Evolutionary conservation across 2,113 vertebrate genomes (phyloP), one percentile per base, ranked within the genome.

Genomic region (Capricornis sumatraensis): DNA sequence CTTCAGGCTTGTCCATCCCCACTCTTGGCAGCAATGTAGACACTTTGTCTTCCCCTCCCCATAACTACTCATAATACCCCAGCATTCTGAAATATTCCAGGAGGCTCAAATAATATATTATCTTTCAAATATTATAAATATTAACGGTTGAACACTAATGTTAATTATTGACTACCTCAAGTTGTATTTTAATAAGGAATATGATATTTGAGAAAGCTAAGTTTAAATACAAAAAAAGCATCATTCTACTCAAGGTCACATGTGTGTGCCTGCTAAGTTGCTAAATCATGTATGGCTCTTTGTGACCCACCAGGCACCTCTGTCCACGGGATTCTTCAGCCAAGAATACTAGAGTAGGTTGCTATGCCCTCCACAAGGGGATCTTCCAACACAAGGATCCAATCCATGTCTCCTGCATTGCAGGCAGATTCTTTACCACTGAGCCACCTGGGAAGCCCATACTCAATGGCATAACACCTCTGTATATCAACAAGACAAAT

Each of bases 181-280:
- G 10, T 15, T 84, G 74, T 88, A 47, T 55, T 55, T 94, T 60
- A 43, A 57, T 74, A 71, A 94, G 33, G 50, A 89, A 91, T 79
- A 86, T 50, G 0, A 13, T 52, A 74, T 86, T 91, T 89, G 74
- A 95, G 27, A 85, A 86, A 40, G 14, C 33, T 95, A 21, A 85
- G 43, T 95, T 88, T 74, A 95, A 76, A 47, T 67, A n/a, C 28
- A 92, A 91, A 90, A 30, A 30, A 71, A 55, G 2, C 36, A 76
- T 62, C 2, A 7, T 83, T 64, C 33, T 94, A 55, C 25, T 92
- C 33, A 79, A 92, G 91, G 74, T 3, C 17, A 67, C 0, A 0
- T 71, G 9, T 36, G n/a, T 21, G 9, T 21, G 8, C n/a, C 64
- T 36, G n/a, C n/a, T 71, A 71, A 71, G n/a, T 11, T 71, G 9